phyloP scores from a whole-genome alignment of 2,888 invertebrate species.

The Diaperis boleti region DNA sequence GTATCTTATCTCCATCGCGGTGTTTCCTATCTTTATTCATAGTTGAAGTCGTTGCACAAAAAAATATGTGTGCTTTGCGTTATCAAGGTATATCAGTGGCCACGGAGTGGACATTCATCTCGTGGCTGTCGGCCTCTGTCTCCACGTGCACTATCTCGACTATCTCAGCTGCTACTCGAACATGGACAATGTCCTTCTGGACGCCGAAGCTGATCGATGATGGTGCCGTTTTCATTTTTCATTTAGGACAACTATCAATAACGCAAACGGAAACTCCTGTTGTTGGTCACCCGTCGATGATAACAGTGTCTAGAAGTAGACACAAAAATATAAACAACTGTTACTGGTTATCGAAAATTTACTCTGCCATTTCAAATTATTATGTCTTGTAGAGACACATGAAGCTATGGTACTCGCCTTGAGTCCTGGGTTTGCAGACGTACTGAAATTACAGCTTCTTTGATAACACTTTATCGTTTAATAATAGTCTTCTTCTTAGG shows the following conservation, averaged over 20 bases:
- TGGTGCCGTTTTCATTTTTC: slow-evolving; percentile 45
- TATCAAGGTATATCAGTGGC: slow-evolving; percentile 53
- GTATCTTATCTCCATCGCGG: slow-evolving; percentile 48
- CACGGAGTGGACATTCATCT: slow-evolving; percentile 55
- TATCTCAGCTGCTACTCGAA: slow-evolving; percentile 49
- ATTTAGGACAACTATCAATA: slow-evolving; percentile 43
- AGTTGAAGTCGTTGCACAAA: slow-evolving; percentile 43
- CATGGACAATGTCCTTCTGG: slow-evolving; percentile 42
- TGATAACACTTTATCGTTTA: too few species aligned
- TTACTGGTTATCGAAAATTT: too few species aligned
- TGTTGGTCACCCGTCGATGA: slow-evolving; percentile 9
- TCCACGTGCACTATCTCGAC: slow-evolving; percentile 48
- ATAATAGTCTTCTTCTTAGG: too few species aligned
- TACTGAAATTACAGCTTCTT: too few species aligned
- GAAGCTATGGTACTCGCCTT: too few species aligned
- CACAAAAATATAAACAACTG: too few species aligned
- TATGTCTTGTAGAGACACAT: too few species aligned
- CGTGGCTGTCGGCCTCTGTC: slow-evolving; percentile 48
- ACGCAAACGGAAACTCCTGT: slow-evolving; percentile 21
- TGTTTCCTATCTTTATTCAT: slow-evolving; percentile 47
- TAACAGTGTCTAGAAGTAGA: too few species aligned
- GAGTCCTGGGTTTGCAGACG: too few species aligned
- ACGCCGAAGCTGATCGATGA: slow-evolving; percentile 48
- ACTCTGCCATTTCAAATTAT: too few species aligned
- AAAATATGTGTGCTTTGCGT: slow-evolving; percentile 50